Evolutionary conservation across 2,113 vertebrate species (phyloP), one percentile per base, ranked within the genome.

Genomic region (Bothrops jararaca): DNA sequence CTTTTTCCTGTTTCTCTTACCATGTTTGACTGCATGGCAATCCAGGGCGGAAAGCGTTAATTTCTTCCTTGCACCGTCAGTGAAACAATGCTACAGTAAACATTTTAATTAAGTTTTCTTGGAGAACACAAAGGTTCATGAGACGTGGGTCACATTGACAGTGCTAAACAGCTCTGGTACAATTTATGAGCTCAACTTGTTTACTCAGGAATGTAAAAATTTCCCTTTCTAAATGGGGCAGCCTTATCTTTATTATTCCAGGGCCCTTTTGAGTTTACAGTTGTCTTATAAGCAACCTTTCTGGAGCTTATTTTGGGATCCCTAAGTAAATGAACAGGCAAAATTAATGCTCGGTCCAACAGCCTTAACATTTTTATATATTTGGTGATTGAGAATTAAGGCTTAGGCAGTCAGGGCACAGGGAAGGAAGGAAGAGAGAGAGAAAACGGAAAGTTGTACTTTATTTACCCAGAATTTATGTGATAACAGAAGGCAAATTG

Each of bases 221-320:
- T 98, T 97, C 95, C 95, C 94, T 97, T 97, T 97, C 88, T 94
- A 96, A 97, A 97, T 96, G 94, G 96, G 95, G 91, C 95, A 95
- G 95, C 92, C 95, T 97, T 97, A 97, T 97, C 95, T 97, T 96
- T 98, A 97, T 96, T 98, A 97, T 97, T 97, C 93, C 97, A 97
- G 95, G 95, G 93, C 95, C 95, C 95, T 97, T 97, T 89, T 93
- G 95, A 95, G 96, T 97, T 97, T 96, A 97, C 93, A 97, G 94
- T 96, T 95, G 95, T 95, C 94, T 91, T 95, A 89, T 96, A 97
- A 97, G 96, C 94, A 96, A 53, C 91, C 94, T 93, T 97, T 96
- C 95, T 93, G 95, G 92, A 96, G 92, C 94, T 96, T 96, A 90
- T 95, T 97, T 96, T 85, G 95, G 93, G 91, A 96, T 95, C 93